Percentiles rank a stretch among this genome's conserved stretches.
These are phyloP conservation scores for Lydus trimaculatus DNA, from an alignment of 2,888 invertebrate genomes.

Conservation along the genomic window DNA sequence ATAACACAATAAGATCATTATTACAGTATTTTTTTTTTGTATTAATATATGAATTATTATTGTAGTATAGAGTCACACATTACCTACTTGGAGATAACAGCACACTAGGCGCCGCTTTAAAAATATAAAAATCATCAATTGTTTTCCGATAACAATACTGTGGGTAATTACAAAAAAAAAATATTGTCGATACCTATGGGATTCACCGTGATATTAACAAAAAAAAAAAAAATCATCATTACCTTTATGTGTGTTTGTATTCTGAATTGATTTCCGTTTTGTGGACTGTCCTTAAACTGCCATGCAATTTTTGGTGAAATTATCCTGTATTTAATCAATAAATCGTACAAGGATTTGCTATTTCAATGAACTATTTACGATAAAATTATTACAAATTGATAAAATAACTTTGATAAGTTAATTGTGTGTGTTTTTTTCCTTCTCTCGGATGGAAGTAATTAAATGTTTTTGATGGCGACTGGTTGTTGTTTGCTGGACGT, in stretches of 20 bases:
- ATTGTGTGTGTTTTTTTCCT: not conserved
- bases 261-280: not conserved
- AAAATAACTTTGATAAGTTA: not conserved
- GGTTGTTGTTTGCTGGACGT: not conserved
- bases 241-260: not conserved
- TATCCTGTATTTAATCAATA: not conserved
- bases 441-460: not conserved
- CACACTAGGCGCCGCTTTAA: slow-evolving; percentile 8
- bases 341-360: not conserved
- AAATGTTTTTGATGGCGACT: not conserved
- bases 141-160: not conserved
- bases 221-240: not conserved
- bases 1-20: slow-evolving; percentile 21
- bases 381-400: not conserved
- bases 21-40: slow-evolving; percentile 11
- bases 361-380: not conserved
- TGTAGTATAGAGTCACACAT: not conserved
- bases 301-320: too few relatives aligned
- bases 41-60: slow-evolving; percentile 1
- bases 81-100: slow-evolving; percentile 11
- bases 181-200: not conserved
- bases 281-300: too few relatives aligned
- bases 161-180: not conserved
- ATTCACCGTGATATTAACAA: not conserved
- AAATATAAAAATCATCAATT: slow-evolving; percentile 4